phyloP scores from a whole-genome alignment of 2,113 vertebrate genomes.

The Spea bombifrons region DNA sequence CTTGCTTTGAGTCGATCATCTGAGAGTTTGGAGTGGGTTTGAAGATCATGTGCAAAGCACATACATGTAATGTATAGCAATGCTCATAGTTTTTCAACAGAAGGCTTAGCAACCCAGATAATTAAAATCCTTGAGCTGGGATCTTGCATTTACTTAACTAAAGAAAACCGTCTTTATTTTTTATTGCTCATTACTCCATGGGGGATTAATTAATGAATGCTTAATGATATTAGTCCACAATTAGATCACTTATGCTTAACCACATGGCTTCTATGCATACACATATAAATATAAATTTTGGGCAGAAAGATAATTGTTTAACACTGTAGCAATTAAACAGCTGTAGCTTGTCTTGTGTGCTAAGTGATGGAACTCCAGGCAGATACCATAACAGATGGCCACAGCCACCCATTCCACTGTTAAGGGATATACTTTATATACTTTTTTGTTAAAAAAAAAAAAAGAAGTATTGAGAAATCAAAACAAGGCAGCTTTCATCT shows the following conservation, averaged over 20 bases:
- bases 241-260: conserved; percentile 64
- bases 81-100: not conserved
- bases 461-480: conserved; percentile 74
- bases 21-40: no score
- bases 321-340: conserved; percentile 72
- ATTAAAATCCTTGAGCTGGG: conserved; percentile 33
- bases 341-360: conserved; percentile 67
- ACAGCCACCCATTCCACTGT: conserved; percentile 67
- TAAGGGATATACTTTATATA: conserved; percentile 61
- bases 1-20: no score
- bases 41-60: not conserved
- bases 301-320: conserved; percentile 61
- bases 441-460: conserved; percentile 50
- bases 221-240: conserved; percentile 61
- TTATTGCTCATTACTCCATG: conserved; percentile 54
- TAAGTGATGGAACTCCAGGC: conserved; percentile 66
- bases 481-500: conserved; percentile 66
- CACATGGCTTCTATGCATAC: conserved; percentile 59
- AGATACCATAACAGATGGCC: conserved; percentile 68
- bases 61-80: not conserved
- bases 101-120: conserved; percentile 14
- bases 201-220: conserved; percentile 59
- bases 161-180: conserved; percentile 43
- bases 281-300: conserved; percentile 73
- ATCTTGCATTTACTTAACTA: conserved; percentile 37